Percentiles rank a stretch among this genome's conserved stretches.
phyloP scores from a whole-genome alignment of 2,113 vertebrate species.

The Xerus inauris region DNA sequence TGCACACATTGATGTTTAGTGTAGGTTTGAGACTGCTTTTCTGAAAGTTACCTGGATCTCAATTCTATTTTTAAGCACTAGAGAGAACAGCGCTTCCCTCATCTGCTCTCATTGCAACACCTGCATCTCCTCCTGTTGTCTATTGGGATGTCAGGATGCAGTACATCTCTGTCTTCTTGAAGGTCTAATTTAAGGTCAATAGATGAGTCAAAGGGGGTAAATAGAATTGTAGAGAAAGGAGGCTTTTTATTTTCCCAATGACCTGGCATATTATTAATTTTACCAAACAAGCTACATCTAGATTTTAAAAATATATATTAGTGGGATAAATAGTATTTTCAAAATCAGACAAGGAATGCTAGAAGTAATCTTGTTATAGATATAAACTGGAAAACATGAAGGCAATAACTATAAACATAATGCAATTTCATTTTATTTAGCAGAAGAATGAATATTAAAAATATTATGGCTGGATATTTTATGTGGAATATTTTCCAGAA shows the following conservation, averaged over 20 bases:
- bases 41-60: neutral
- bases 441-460: constrained; percentile 35
- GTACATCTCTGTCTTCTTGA: neutral
- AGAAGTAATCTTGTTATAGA: neutral
- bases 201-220: neutral
- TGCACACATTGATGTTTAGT: neutral
- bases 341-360: neutral
- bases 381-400: neutral
- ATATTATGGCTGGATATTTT: neutral
- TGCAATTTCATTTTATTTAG: constrained; percentile 9
- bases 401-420: constrained; percentile 18
- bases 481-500: neutral
- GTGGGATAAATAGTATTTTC: neutral
- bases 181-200: neutral
- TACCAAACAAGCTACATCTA: neutral
- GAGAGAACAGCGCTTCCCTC: neutral
- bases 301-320: neutral
- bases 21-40: neutral
- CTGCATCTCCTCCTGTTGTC: neutral
- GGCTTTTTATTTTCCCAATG: neutral
- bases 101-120: neutral
- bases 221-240: neutral
- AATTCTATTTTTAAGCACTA: neutral
- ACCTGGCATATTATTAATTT: neutral
- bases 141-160: neutral